phyloP scores from a whole-genome alignment of 2,888 invertebrate genomes.

The Agriopis aurantiaria region DNA sequence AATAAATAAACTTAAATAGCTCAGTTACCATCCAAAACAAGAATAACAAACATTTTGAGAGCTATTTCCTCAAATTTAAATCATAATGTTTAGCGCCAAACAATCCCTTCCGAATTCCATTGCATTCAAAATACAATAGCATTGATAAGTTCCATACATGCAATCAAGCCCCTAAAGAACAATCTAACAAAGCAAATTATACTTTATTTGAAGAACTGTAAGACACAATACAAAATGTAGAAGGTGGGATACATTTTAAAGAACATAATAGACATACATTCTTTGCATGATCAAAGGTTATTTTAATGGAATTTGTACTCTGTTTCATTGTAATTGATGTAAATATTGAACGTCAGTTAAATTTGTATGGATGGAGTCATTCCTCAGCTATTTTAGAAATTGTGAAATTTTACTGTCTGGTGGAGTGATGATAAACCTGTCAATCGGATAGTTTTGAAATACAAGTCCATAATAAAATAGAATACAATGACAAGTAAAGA shows the following conservation, averaged over 20 bases:
- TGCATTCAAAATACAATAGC: slow-evolving; percentile 47
- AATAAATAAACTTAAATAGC: slow-evolving; percentile 12
- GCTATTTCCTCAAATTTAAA: slow-evolving; percentile 36
- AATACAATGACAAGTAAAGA: not conserved
- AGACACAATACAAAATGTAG: slow-evolving; percentile 12
- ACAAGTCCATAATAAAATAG: not conserved
- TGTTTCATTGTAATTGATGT: slow-evolving; percentile 39
- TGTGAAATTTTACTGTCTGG: slow-evolving; percentile 26
- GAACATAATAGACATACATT: slow-evolving; percentile 49
- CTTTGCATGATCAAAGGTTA: slow-evolving; percentile 48
- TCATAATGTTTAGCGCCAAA: slow-evolving; percentile 37
- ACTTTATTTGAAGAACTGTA: slow-evolving; percentile 14
- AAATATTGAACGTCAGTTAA: slow-evolving; percentile 30
- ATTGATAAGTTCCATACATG: slow-evolving; percentile 44
- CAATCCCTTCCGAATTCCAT: slow-evolving; percentile 49
- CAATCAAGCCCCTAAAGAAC: slow-evolving; percentile 39
- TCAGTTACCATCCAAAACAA: slow-evolving; percentile 20
- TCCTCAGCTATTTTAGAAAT: slow-evolving; percentile 41
- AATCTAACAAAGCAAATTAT: slow-evolving; percentile 13
- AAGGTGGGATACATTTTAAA: slow-evolving; percentile 17
- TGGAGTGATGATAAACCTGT: slow-evolving; percentile 7
- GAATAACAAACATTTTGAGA: slow-evolving; percentile 33
- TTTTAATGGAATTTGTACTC: slow-evolving; percentile 48
- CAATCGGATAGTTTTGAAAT: not conserved
- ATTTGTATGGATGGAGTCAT: slow-evolving; percentile 34